Evolutionary conservation across 1,140 invertebrate genomes (phyloP).

Genomic region (Drosophila sulfurigaster): DNA sequence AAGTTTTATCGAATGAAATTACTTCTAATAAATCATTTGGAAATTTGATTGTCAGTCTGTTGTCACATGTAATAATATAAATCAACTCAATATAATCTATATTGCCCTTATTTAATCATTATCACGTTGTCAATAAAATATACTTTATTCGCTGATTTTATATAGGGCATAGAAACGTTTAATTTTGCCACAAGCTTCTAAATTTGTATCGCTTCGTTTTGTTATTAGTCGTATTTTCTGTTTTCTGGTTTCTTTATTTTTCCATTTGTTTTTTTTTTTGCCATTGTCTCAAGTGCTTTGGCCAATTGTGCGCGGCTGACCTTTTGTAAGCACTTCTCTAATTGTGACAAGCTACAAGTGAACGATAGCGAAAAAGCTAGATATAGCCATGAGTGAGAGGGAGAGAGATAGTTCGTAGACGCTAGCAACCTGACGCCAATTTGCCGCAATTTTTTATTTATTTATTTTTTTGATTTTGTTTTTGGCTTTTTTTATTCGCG

Average conservation of each 20-base stretch:
- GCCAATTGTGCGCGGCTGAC: slow-evolving; percentile 68
- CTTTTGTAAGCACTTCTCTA: slow-evolving; percentile 77
- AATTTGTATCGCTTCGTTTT: slow-evolving; percentile 73
- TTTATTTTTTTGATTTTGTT: slow-evolving; percentile 48
- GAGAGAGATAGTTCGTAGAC: slow-evolving; percentile 10
- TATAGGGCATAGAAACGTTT: slow-evolving; percentile 60
- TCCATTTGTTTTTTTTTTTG: not conserved
- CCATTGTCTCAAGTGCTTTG: slow-evolving; percentile 61
- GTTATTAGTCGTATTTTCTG: slow-evolving; percentile 59
- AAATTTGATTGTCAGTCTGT: too few species aligned
- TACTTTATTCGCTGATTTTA: slow-evolving; percentile 5
- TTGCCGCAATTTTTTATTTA: slow-evolving; percentile 57
- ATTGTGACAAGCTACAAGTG: slow-evolving; percentile 61
- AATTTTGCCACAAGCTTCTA: slow-evolving; percentile 76
- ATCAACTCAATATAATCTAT: too few species aligned
- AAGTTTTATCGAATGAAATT: too few species aligned
- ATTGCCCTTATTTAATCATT: not conserved
- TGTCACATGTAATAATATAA: too few species aligned
- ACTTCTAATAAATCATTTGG: too few species aligned
- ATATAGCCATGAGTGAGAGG: not conserved
- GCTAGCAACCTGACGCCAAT: slow-evolving; percentile 53
- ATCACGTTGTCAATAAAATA: not conserved
- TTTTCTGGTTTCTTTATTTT: slow-evolving; percentile 36
- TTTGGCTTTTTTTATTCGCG: slow-evolving; percentile 7
- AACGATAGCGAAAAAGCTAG: not conserved